Evolutionary conservation across 2,888 invertebrate genomes (phyloP), one percentile per base, ranked within the genome.

Genomic region (Ganaspis brasiliensis): DNA sequence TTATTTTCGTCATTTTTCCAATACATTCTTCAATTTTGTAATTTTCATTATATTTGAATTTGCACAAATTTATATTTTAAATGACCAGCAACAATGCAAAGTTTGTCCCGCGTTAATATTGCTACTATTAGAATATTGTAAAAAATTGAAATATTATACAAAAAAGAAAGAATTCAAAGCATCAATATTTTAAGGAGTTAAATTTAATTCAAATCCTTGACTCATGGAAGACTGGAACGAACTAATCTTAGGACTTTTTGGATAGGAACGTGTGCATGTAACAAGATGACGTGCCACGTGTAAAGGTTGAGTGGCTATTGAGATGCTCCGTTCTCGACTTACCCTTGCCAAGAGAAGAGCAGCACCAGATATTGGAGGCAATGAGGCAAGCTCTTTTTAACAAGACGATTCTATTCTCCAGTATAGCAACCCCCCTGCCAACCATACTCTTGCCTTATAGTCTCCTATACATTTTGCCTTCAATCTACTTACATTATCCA

Each of bases 341-440:
- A 83, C 84, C 84, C 86, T 79, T 77, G 81, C 80, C 83, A 81
- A 83, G 81, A 83, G 82, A 78, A 83, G 81, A 79, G 86, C 85
- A 84, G 86, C 82, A 81, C 82, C 86, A 88, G 89, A 91, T 91
- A 90, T 91, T 86, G 91, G 89, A 90, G 89, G 90, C 91, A 91
- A 91, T 91, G 91, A 91, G 89, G 88, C 91, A 85, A 88, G 89
- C 85, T 89, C 90, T 89, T 91, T 91, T 91, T 91, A 91, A 91
- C 91, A 91, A 91, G 91, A 89, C 87, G 84, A 85, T 85, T 84
- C 85, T 76, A 76, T 79, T 77, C 83, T 78, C 79, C 79, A 79
- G 67, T 59, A 57, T n/a, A 40, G 40, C 31, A 40, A 57, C 31
- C 77, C 79, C 80, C n/a, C 45, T 40, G 10, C 74, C 14, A 67